Evolutionary conservation across 37 sponge, comb jelly and placozoan species (phyloP), one percentile per base, ranked within the genome.

Genomic region (Tethya wilhelma): DNA sequence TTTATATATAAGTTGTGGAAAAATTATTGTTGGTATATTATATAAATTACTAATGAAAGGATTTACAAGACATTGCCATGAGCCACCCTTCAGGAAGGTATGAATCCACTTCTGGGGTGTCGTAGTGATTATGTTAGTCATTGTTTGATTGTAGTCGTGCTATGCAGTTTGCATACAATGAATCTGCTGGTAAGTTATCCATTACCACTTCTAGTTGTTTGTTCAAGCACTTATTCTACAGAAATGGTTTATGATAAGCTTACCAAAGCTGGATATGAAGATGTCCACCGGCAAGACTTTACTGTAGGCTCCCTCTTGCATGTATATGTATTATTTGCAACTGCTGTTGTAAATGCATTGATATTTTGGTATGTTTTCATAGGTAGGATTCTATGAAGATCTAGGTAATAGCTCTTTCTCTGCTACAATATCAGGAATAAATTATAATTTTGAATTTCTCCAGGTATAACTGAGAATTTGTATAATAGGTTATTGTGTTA

Each of bases 161-260:
- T 23, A 83, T 91, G 56, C 56, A 55, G 42, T 76, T 67, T 82
- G 91, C 83, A 4, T 91, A 82, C 56, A 91, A 91, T 56, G 62
- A 40, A 36, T 86, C 87, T 55, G 91, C 91, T 72, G 91, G 91
- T 91, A 49, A 25, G 80, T 5, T 65, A 6, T 4, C 23, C 42
- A 1, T 19, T 39, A 6, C 17, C 5, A 39, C 29, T 17, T 12
- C 22, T 56, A n/a, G n/a, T n/a, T n/a, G n/a, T n/a, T n/a, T n/a
- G n/a, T n/a, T n/a, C n/a, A n/a, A n/a, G n/a, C n/a, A n/a, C n/a
- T 1, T n/a, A n/a, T n/a, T n/a, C n/a, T 67, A 17, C 59, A 85
- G 86, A 85, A 38, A 32, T 59, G 55, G 60, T 85, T 3, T 29
- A 42, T 38, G 55, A 59, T 2, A 32, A 77, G 37, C 64, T 85